A percentile compares a stretch with the other conserved stretches of the same genome.
Evolutionary conservation across 2,113 vertebrate genomes (phyloP).

Genomic region (Menidia beryllina): DNA sequence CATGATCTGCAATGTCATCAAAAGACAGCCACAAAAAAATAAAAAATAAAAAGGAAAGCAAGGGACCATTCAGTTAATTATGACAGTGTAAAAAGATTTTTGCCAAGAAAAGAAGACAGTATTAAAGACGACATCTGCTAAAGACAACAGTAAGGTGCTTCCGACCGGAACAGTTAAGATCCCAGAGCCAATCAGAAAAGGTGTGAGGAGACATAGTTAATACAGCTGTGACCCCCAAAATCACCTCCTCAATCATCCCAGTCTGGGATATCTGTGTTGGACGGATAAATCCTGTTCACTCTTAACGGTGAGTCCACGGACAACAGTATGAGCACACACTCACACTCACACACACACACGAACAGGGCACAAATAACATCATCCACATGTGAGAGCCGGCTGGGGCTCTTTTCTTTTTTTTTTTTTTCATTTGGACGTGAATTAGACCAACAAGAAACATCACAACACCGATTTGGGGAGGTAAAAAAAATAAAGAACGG

Average conservation of each 20-base stretch:
- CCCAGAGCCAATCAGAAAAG: conserved; percentile 64
- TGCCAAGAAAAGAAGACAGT: conserved; percentile 3
- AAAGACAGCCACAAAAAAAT: no score
- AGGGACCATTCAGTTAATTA: conserved; percentile 1
- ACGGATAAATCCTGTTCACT: conserved; percentile 55
- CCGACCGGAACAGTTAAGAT: conserved; percentile 29
- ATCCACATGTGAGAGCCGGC: conserved; percentile 8
- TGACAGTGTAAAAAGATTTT: conserved; percentile 2
- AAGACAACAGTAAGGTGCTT: conserved; percentile 34
- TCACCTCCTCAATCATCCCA: conserved; percentile 53
- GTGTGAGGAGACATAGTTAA: conserved; percentile 47
- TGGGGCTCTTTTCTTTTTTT: conserved; percentile 1
- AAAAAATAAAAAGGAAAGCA: no score
- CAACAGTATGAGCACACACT: conserved; percentile 8
- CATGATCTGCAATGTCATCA: conserved; percentile 13
- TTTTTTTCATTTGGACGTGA: not conserved
- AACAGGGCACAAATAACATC: conserved; percentile 29
- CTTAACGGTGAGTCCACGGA: conserved; percentile 19
- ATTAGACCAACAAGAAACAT: conserved; percentile 27
- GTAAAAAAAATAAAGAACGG: conserved; percentile 10
- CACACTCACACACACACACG: conserved; percentile 20
- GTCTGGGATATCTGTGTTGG: conserved; percentile 50
- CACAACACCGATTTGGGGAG: conserved; percentile 26
- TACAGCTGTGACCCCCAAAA: conserved; percentile 7
- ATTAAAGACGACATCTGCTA: conserved; percentile 16